Base-by-base conservation (phyloP, 2,888 invertebrate species). In the Euplagia quadripunctaria region DNA sequence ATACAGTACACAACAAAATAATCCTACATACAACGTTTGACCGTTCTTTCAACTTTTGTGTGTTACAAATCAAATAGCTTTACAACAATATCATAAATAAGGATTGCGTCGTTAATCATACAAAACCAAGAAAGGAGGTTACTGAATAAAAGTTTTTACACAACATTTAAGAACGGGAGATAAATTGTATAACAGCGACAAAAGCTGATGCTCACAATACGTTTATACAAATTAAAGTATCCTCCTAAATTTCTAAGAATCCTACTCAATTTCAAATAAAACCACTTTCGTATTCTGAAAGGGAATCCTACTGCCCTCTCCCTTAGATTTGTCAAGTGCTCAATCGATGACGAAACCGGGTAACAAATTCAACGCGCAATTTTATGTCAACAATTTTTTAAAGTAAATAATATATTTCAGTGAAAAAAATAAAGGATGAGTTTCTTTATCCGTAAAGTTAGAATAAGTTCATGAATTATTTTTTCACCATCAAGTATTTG, bases 221-320 rank as follows among this genome's bases (percentile, higher is more conserved):
- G 43, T 20, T 11, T 43, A 31, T 31, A 63, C n/a, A 31, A 61
- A 46, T 46, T 58, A 17, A 69, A 43, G 17, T 31, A 69, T 61
- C 46, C 61, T 61, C 51, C 51, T 17, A 66, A 31, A 51, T 51
- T 17, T 41, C 51, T 66, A 41, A 31, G 41, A 41, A 41, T 66
- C 51, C 66, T 17, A 66, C 51, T 49, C 51, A 17, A 51, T 66
- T 66, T 17, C 41, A 41, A 51, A 66, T 51, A 51, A 66, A 66
- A 66, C 66, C 51, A 66, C 66, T 51, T 31, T 51, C 51, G 66
- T 51, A 11, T 51, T 51, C 51, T 41, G 51, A 66, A 51, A 66
- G 41, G 49, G 41, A 51, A 66, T 16, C 17, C 3, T 51, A 31
- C 31, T 31, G 8, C 14, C 11, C 66, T 51, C 31, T 51, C 41